phyloP scores from a whole-genome alignment of 2,797 vertebrate genomes.

The Echiichthys vipera region DNA sequence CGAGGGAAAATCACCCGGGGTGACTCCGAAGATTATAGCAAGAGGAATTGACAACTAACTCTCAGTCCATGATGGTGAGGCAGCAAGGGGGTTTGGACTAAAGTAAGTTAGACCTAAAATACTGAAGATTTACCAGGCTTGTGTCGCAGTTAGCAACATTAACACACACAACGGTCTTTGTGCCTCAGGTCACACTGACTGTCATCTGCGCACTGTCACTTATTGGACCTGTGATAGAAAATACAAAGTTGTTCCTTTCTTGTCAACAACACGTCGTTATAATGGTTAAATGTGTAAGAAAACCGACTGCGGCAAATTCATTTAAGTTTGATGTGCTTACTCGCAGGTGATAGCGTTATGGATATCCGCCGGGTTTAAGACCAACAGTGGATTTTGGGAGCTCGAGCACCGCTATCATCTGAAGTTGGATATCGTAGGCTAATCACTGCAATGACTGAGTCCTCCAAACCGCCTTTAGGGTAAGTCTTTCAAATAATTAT shows the following conservation, averaged over 20 bases:
- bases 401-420: constrained; percentile 19
- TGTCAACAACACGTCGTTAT: neutral
- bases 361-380: constrained; percentile 41
- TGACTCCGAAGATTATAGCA: constrained; percentile 61
- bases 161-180: constrained; percentile 27
- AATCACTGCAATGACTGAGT: constrained; percentile 68
- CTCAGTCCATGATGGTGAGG: constrained; percentile 10
- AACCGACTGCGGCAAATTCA: neutral
- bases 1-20: constrained; percentile 18
- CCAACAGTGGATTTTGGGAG: constrained; percentile 37
- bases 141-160: neutral
- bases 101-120: constrained; percentile 12
- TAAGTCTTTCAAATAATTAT: constrained; percentile 53
- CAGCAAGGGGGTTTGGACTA: neutral
- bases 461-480: constrained; percentile 78
- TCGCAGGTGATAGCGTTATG: constrained; percentile 60
- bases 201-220: constrained; percentile 62
- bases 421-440: constrained; percentile 42
- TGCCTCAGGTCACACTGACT: constrained; percentile 27
- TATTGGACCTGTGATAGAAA: constrained; percentile 27
- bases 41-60: constrained; percentile 61
- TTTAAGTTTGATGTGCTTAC: constrained; percentile 2
- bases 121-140: too few relatives aligned
- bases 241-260: neutral
- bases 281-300: neutral